A percentile compares a stretch with the other conserved stretches of the same genome.
Evolutionary conservation across 2,888 invertebrate species (phyloP).

Genomic region (Encarsia formosa): DNA sequence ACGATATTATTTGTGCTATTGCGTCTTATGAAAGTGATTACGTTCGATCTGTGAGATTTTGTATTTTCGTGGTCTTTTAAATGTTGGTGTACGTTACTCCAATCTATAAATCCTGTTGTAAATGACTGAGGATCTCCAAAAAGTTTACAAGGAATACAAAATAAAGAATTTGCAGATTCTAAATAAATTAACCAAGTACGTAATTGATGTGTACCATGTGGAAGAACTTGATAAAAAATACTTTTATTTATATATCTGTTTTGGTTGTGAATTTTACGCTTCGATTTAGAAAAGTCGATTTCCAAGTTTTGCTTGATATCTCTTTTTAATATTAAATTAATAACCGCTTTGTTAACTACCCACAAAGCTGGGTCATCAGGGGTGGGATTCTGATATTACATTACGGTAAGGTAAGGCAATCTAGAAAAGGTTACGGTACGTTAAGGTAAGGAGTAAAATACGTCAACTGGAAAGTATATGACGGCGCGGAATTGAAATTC

Average conservation of each 20-base stretch:
- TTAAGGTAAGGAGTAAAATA: no score
- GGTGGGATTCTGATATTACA: no score
- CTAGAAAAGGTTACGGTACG: no score
- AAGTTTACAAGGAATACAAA: constrained; percentile 22
- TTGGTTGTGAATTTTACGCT: neutral
- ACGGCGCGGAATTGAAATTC: no score
- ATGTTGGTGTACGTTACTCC: constrained; percentile 21
- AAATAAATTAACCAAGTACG: constrained; percentile 27
- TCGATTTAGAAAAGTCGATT: constrained; percentile 10
- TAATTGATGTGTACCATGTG: constrained; percentile 25
- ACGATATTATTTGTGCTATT: no score
- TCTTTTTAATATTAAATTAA: constrained; percentile 2
- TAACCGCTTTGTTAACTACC: neutral
- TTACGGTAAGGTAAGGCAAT: no score
- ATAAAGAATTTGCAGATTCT: constrained; percentile 16
- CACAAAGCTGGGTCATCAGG: constrained; percentile 7
- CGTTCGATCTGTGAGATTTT: constrained; percentile 12
- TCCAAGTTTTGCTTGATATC: constrained; percentile 16
- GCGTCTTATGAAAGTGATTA: no score
- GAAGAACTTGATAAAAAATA: constrained; percentile 16
- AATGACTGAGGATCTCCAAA: constrained; percentile 23
- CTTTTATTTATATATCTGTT: neutral
- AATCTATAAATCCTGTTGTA: constrained; percentile 24
- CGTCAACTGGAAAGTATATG: no score
- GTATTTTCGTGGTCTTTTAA: constrained; percentile 23